phyloP scores from a whole-genome alignment of 1,140 invertebrate genomes.

The Drosophila miranda region DNA sequence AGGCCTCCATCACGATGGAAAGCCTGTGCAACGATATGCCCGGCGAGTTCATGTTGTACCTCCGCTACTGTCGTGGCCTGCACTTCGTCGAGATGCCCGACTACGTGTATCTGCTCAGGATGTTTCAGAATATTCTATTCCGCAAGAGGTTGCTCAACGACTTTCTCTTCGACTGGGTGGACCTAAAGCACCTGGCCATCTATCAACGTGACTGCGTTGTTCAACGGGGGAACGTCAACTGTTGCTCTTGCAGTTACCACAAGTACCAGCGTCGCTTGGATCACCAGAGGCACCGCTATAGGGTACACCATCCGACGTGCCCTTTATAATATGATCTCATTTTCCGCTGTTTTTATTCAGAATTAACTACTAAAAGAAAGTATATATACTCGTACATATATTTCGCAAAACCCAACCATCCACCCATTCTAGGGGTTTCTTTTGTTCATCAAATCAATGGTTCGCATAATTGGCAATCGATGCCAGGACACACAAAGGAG shows the following conservation, averaged over 20 bases:
- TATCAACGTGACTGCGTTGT: background rate
- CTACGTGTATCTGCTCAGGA: conserved; percentile 90
- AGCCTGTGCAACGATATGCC: conserved; percentile 94
- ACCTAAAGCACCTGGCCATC: conserved; percentile 14
- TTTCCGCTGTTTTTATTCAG: conserved; percentile 19
- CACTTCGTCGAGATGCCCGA: conserved; percentile 96
- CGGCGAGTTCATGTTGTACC: conserved; percentile 96
- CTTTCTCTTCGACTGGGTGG: conserved; percentile 54
- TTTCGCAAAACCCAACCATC: conserved; percentile 26
- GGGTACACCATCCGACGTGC: too few species aligned
- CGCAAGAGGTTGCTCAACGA: conserved; percentile 32
- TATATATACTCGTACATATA: conserved; percentile 17
- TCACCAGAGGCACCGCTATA: background rate
- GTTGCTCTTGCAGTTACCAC: conserved; percentile 1
- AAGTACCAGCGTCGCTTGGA: background rate
- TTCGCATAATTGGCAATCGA: conserved; percentile 43
- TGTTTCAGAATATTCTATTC: conserved; percentile 44
- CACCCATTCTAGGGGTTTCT: conserved; percentile 6
- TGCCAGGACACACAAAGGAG: conserved; percentile 11
- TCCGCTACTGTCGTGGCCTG: conserved; percentile 95
- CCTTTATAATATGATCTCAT: conserved; percentile 2
- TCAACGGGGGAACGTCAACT: background rate
- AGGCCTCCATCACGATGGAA: conserved; percentile 94
- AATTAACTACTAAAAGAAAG: conserved; percentile 37
- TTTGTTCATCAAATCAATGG: conserved; percentile 47